Evolutionary conservation across 2,888 invertebrate species (phyloP).

Genomic region (Hirtodrosophila duncani): DNA sequence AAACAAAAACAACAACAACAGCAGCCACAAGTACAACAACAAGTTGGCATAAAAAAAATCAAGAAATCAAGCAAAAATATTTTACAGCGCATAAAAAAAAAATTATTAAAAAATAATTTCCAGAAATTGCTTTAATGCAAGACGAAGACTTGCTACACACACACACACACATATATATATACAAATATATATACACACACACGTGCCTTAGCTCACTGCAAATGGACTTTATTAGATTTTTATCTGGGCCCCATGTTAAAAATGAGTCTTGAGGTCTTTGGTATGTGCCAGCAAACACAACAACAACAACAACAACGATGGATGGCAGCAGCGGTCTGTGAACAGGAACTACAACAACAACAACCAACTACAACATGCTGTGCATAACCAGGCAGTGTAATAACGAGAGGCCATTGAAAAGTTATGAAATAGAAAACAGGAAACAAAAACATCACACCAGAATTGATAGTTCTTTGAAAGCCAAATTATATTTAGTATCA

Average conservation of each 20-base stretch:
- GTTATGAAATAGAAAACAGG: too few relatives aligned
- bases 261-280: slow-evolving; percentile 61
- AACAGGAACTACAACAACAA: too few relatives aligned
- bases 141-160: slow-evolving; percentile 16
- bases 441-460: too few relatives aligned
- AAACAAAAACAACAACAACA: slow-evolving; percentile 10
- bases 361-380: too few relatives aligned
- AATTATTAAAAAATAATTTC: slow-evolving; percentile 58
- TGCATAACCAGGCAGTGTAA: too few relatives aligned
- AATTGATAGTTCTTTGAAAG: too few relatives aligned
- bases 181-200: neutral
- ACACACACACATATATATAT: slow-evolving; percentile 1
- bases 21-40: neutral
- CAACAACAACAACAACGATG: neutral
- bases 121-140: slow-evolving; percentile 61
- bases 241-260: slow-evolving; percentile 53
- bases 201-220: slow-evolving; percentile 15
- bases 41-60: slow-evolving; percentile 13
- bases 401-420: too few relatives aligned
- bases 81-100: slow-evolving; percentile 32
- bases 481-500: too few relatives aligned
- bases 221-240: slow-evolving; percentile 66
- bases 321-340: too few relatives aligned
- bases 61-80: slow-evolving; percentile 34
- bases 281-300: slow-evolving; percentile 17